Evolutionary conservation across 2,797 vertebrate species (phyloP).

Genomic region (Anguilla pacifica): DNA sequence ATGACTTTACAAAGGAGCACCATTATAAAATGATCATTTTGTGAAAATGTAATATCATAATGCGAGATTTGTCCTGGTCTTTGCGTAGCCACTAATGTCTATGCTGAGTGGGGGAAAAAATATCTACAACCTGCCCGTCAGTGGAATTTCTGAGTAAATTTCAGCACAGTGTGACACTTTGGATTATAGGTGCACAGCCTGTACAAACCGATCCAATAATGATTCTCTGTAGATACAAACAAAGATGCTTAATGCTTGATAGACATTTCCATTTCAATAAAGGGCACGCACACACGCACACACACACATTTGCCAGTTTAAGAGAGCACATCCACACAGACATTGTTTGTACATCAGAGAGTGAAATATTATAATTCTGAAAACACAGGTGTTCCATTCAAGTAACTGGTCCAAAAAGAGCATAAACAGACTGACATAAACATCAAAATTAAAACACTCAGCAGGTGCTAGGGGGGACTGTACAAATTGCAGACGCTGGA

Average conservation of each 20-base stretch:
- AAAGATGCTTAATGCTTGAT: neutral
- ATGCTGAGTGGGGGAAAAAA: neutral
- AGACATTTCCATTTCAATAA: slow-evolving; percentile 12
- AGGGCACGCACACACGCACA: neutral
- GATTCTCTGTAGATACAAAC: neutral
- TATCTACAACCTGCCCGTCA: neutral
- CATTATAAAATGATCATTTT: neutral
- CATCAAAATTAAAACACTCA: neutral
- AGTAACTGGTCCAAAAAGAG: neutral
- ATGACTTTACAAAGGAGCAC: neutral
- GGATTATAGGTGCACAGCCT: slow-evolving; percentile 25
- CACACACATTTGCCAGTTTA: neutral
- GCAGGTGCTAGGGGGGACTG: neutral
- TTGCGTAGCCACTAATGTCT: neutral
- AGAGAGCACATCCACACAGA: neutral
- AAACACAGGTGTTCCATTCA: neutral
- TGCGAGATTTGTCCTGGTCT: neutral
- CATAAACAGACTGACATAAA: neutral
- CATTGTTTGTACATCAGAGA: neutral
- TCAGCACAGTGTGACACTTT: slow-evolving; percentile 2
- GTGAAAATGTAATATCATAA: neutral
- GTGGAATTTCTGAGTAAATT: slow-evolving; percentile 1
- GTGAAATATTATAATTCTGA: neutral
- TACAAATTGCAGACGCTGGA: neutral
- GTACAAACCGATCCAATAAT: slow-evolving; percentile 22